Base-by-base conservation (phyloP, 1,140 invertebrate genomes). In the Dendrolimus kikuchii region DNA sequence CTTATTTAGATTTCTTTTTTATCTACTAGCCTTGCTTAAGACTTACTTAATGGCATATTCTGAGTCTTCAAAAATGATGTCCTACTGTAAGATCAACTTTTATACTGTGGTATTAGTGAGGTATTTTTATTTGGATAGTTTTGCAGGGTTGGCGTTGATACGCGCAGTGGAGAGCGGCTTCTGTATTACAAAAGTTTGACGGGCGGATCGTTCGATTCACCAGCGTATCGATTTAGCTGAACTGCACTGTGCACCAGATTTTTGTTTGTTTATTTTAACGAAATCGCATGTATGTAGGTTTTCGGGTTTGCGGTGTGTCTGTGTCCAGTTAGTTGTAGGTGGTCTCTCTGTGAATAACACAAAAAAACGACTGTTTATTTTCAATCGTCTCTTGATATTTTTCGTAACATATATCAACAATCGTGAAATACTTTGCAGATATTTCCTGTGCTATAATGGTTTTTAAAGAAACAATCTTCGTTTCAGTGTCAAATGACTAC, bases 281-380 rank as follows among this genome's bases (percentile, higher is more conserved):
- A 73, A 80, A 75, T 80, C 69, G 65, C 65, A 73, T 74, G 70
- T 66, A 77, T 81, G 77, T 81, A 81, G 77, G 77, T 83, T 81
- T 83, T 83, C 71, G 74, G 74, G 80, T 81, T 83, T 81, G 77
- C 72, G 79, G 79, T 81, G 64, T 60, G 69, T 71, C 59, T 68
- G 66, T 74, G 71, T 73, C 64, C 74, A 67, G 70, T 77, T 77
- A 74, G 71, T 75, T 69, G 70, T 70, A 66, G 67, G 72, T 73
- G 68, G 60, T 66, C 62, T 62, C 60, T 70, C 59, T 57, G 66
- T 23, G 23, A 23, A 23, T 23, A 23, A 23, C 23, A 23, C 23
- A 23, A 23, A 23, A 23, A 23, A 23, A 23, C 23, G 3, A 3
- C 3, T 23, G 23, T 23, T 23, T 23, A 23, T 23, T 23, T 23